Evolutionary conservation across 2,797 vertebrate species (phyloP).

Genomic region (Lagorchestes hirsutus): DNA sequence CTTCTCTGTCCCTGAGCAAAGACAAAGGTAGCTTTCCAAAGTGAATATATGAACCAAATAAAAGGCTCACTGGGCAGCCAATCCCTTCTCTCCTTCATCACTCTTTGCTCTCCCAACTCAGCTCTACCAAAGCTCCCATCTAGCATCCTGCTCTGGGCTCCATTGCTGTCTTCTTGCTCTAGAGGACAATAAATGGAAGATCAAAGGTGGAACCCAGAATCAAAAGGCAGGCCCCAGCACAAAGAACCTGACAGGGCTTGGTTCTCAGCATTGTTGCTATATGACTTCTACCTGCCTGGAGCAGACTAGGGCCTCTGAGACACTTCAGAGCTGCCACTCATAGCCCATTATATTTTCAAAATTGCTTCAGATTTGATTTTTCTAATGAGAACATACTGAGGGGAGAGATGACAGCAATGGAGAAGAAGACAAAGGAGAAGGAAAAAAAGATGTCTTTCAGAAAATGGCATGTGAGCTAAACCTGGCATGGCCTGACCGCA

Average conservation of each 20-base stretch:
- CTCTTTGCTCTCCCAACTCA: background rate
- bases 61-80: background rate
- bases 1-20: background rate
- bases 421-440: conserved; percentile 4
- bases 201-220: background rate
- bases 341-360: background rate
- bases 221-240: background rate
- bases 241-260: conserved; percentile 14
- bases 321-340: conserved; percentile 15
- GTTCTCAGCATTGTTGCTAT: conserved; percentile 26
- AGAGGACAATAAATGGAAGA: background rate
- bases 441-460: conserved; percentile 29
- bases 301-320: conserved; percentile 19
- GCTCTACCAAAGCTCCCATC: background rate
- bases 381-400: conserved; percentile 34
- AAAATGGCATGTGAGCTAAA: conserved; percentile 46
- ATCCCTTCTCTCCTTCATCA: background rate
- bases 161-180: background rate
- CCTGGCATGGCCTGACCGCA: background rate
- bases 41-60: background rate
- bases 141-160: background rate
- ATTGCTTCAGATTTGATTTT: conserved; percentile 23
- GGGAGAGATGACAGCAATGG: conserved; percentile 27
- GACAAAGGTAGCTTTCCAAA: background rate
- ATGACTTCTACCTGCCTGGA: conserved; percentile 46